A percentile compares a stretch with the other conserved stretches of the same genome.
These are phyloP conservation scores for Gerris lacustris DNA, from an alignment of 2,888 invertebrate species.

Conservation along the genomic window DNA sequence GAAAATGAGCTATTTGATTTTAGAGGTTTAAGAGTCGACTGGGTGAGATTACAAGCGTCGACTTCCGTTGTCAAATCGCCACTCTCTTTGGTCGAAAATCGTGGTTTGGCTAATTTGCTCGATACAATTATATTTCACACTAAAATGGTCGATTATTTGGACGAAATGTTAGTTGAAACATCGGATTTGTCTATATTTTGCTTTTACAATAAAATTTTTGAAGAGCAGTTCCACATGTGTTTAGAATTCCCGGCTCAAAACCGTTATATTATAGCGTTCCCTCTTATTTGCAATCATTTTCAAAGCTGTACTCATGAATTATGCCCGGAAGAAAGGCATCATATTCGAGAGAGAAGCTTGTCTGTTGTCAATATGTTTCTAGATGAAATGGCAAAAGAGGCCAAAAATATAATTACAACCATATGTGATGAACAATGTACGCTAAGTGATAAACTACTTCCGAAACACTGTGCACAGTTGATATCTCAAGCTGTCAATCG, in stretches of 20 bases:
- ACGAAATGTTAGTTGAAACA: conserved; percentile 91
- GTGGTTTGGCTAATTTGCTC: conserved; percentile 77
- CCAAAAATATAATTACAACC: conserved; percentile 94
- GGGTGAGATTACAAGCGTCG: conserved; percentile 92
- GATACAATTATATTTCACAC: conserved; percentile 95
- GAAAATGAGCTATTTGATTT: conserved; percentile 94
- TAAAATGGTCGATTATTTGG: conserved; percentile 94
- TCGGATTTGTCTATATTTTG: conserved; percentile 96
- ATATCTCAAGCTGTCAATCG: conserved; percentile 78
- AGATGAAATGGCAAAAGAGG: conserved; percentile 98
- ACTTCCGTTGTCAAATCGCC: conserved; percentile 74
- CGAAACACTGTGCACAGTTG: conserved; percentile 87
- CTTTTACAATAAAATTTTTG: conserved; percentile 92
- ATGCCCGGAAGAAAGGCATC: conserved; percentile 95
- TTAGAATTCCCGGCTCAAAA: conserved; percentile 97
- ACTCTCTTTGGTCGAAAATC: conserved; percentile 65
- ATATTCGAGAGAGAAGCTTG: conserved; percentile 86
- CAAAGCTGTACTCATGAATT: conserved; percentile 95
- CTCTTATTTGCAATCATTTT: conserved; percentile 93
- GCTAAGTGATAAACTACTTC: conserved; percentile 86
- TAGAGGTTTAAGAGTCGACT: conserved; percentile 85
- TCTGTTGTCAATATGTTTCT: conserved; percentile 94
- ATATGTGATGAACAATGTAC: conserved; percentile 97
- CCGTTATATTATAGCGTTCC: conserved; percentile 94
- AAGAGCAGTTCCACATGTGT: conserved; percentile 97